Conservation (phyloP, 1,140 invertebrate genomes). For the Amyelois transitella region DNA sequence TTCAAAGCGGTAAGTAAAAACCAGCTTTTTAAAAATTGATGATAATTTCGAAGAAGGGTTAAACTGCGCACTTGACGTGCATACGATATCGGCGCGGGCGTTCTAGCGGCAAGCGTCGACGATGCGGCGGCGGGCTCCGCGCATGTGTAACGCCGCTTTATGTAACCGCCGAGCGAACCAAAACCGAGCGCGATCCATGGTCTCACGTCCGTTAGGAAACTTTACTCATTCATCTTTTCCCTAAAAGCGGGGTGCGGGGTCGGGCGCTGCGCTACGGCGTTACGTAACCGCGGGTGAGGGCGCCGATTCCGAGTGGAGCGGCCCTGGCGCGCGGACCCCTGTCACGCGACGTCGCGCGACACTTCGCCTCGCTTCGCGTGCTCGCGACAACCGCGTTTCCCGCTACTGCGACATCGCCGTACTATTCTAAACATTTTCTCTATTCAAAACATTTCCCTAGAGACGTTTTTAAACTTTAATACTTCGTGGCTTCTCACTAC, state of each 20-base stretch:
- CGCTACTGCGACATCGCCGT: slow-evolving; percentile 1
- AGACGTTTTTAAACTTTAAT: slow-evolving; percentile 27
- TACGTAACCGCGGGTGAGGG: slow-evolving; percentile 50
- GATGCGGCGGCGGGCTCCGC: slow-evolving; percentile 19
- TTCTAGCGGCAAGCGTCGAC: slow-evolving; percentile 11
- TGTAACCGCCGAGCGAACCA: slow-evolving; percentile 51
- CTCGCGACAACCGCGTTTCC: slow-evolving; percentile 13
- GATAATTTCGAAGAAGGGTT: not conserved
- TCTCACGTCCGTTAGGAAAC: slow-evolving; percentile 65
- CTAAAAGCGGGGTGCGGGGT: slow-evolving; percentile 59
- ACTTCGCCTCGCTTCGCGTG: slow-evolving; percentile 10
- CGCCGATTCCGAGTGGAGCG: slow-evolving; percentile 48
- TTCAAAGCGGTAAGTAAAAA: too few relatives aligned
- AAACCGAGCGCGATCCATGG: slow-evolving; percentile 56
- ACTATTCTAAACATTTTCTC: slow-evolving; percentile 12
- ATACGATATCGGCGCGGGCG: slow-evolving; percentile 26
- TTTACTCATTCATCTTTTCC: slow-evolving; percentile 72
- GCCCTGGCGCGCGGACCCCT: slow-evolving; percentile 45
- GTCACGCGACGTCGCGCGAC: slow-evolving; percentile 13
- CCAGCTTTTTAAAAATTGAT: too few relatives aligned
- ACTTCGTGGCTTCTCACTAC: slow-evolving; percentile 22
- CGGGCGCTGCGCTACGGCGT: slow-evolving; percentile 53
- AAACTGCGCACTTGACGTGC: not conserved
- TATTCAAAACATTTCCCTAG: slow-evolving; percentile 18
- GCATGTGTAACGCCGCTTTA: slow-evolving; percentile 50